These are phyloP conservation scores for Hippolais icterina DNA, from an alignment of 2,113 vertebrate species.

Conservation along the genomic window DNA sequence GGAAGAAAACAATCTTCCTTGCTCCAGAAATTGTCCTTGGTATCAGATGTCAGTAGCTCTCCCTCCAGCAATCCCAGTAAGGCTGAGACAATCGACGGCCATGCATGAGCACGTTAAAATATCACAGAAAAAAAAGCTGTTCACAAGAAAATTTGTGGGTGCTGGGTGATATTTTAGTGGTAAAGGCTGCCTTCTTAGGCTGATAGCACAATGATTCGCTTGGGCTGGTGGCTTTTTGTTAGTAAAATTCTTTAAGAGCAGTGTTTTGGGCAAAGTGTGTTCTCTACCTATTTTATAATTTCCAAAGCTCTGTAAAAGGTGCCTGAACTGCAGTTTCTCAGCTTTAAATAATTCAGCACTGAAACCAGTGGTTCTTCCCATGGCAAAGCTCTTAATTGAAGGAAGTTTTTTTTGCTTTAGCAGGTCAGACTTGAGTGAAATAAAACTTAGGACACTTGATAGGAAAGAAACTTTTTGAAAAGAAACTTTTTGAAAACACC, in stretches of 20 bases:
- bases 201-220: background rate
- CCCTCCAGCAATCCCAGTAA: constrained; percentile 41
- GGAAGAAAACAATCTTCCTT: constrained; percentile 29
- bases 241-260: background rate
- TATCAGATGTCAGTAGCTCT: constrained; percentile 47
- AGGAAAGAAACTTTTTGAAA: constrained; percentile 26
- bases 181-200: background rate
- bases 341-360: constrained; percentile 44
- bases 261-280: background rate
- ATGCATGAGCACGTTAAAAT: background rate
- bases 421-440: background rate
- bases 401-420: background rate
- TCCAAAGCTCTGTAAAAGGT: background rate
- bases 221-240: background rate
- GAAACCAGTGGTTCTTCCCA: background rate
- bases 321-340: background rate
- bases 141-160: background rate
- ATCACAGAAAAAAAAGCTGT: background rate
- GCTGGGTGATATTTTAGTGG: background rate
- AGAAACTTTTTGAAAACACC: background rate
- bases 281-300: background rate
- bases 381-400: background rate
- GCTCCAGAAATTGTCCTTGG: constrained; percentile 65
- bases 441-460: constrained; percentile 37
- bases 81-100: constrained; percentile 1